Evolutionary conservation across 2,888 invertebrate genomes (phyloP), one percentile per base, ranked within the genome.

Genomic region (Kryphioiulus occultus): DNA sequence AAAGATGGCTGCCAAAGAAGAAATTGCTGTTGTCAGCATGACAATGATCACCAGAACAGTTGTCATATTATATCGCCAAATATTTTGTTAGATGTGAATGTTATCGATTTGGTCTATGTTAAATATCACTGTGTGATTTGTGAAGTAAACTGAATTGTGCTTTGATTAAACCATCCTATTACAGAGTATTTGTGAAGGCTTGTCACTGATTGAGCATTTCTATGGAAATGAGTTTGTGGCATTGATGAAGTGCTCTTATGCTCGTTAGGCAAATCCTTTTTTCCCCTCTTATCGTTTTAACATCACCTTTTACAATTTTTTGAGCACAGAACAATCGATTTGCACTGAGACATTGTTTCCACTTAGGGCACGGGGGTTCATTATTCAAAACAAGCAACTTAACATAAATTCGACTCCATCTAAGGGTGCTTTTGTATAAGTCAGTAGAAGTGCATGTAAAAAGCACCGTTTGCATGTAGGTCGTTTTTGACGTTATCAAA

Each of bases 151-250:
- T 30, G 30, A 78, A 30, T 68, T 22, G 5, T 26, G 68, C 10
- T 12, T 68, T 12, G 26, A 78, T 7, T 1, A 30, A 68, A 2
- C 26, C 26, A 68, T 68, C 68, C 68, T 3, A 78, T 78, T 32
- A 22, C 26, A 10, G 26, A 26, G 68, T 12, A 15, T 78, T 68
- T 26, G 9, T 26, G 26, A 26, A 32, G 12, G 1, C 12, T 78
- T 30, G 4, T 15, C 30, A 32, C 78, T 32, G 78, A 78, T 78
- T 15, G 30, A 32, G 5, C 78, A 30, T 30, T 78, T 78, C 26
- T 78, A 78, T 78, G 78, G 78, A 78, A 78, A 78, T 78, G 78
- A 78, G 30, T 78, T 78, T 78, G 78, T 78, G 78, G 78, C 78
- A 78, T 32, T 78, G 30, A 78, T 68, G 26, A 68, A 68, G 68